Evolutionary conservation across 1,140 invertebrate species (phyloP).

Genomic region (Chrysopa pallens): DNA sequence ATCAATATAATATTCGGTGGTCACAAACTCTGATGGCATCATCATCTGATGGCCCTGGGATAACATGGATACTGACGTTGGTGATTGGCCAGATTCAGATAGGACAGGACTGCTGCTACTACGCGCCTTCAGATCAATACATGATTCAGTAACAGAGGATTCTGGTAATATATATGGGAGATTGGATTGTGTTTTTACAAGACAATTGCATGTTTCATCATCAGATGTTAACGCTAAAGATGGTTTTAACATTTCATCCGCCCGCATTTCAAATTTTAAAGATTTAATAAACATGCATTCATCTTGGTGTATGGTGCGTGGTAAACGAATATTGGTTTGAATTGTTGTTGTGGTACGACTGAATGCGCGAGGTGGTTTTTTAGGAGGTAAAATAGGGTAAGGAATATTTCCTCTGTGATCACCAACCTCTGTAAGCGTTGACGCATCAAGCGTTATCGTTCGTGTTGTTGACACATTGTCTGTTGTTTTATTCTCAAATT

Average conservation of each 20-base stretch:
- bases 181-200: background rate
- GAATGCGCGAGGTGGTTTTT: constrained; percentile 22
- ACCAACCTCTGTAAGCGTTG: constrained; percentile 23
- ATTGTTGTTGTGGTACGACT: constrained; percentile 6
- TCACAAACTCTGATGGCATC: constrained; percentile 41
- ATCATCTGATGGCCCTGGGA: constrained; percentile 14
- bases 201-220: background rate
- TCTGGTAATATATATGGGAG: background rate
- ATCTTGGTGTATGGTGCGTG: constrained; percentile 8
- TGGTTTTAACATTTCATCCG: background rate
- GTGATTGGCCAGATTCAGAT: constrained; percentile 15
- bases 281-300: constrained; percentile 18
- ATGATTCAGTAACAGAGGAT: background rate
- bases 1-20: constrained; percentile 72
- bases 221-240: background rate
- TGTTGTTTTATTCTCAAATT: constrained; percentile 15
- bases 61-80: constrained; percentile 15
- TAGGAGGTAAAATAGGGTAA: constrained; percentile 12
- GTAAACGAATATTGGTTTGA: constrained; percentile 8
- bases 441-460: constrained; percentile 14
- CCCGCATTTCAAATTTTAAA: constrained; percentile 2
- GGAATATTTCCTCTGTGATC: constrained; percentile 5
- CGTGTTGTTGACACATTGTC: constrained; percentile 4
- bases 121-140: background rate
- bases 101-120: constrained; percentile 5